Percentiles rank a stretch among this genome's conserved stretches.
Conservation (phyloP, 2,888 invertebrate species). For the Craniophora ligustri region DNA sequence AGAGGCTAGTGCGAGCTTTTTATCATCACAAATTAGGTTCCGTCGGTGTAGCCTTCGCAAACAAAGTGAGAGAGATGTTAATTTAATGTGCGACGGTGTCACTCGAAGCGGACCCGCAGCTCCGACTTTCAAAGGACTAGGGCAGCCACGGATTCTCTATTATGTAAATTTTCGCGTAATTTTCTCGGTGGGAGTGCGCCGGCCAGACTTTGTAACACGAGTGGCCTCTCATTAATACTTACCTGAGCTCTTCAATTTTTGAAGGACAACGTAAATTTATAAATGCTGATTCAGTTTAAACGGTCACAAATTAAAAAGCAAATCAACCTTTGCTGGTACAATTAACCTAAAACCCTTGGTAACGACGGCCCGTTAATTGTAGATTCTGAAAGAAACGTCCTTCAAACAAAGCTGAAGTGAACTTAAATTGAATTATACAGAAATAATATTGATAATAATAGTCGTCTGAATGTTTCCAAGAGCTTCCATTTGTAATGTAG, state of each 20-base stretch:
- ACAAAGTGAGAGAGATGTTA: slow-evolving; percentile 86
- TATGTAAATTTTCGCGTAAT: slow-evolving; percentile 87
- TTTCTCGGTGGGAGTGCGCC: slow-evolving; percentile 79
- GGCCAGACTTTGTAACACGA: slow-evolving; percentile 84
- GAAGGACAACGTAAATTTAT: slow-evolving; percentile 61
- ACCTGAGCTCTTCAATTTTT: slow-evolving; percentile 75
- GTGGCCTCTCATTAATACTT: slow-evolving; percentile 81
- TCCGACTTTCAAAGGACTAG: slow-evolving; percentile 84
- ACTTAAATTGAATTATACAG: slow-evolving; percentile 6
- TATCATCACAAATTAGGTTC: slow-evolving; percentile 76
- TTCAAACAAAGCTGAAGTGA: neutral
- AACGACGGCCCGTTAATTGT: slow-evolving; percentile 12
- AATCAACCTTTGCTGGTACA: slow-evolving; percentile 19
- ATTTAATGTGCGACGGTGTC: slow-evolving; percentile 85
- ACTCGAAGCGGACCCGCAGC: slow-evolving; percentile 77
- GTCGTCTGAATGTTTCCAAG: slow-evolving; percentile 61
- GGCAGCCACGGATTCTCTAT: slow-evolving; percentile 86
- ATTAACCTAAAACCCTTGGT: slow-evolving; percentile 22
- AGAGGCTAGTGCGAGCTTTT: slow-evolving; percentile 61
- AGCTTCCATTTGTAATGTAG: slow-evolving; percentile 72
- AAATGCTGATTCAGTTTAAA: slow-evolving; percentile 42
- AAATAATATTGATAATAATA: slow-evolving; percentile 48
- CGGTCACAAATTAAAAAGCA: slow-evolving; percentile 32
- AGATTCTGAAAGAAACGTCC: slow-evolving; percentile 10
- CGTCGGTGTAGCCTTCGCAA: slow-evolving; percentile 74